These are phyloP conservation scores for Momotus momota DNA, from an alignment of 2,797 vertebrate genomes.

Conservation along the genomic window DNA sequence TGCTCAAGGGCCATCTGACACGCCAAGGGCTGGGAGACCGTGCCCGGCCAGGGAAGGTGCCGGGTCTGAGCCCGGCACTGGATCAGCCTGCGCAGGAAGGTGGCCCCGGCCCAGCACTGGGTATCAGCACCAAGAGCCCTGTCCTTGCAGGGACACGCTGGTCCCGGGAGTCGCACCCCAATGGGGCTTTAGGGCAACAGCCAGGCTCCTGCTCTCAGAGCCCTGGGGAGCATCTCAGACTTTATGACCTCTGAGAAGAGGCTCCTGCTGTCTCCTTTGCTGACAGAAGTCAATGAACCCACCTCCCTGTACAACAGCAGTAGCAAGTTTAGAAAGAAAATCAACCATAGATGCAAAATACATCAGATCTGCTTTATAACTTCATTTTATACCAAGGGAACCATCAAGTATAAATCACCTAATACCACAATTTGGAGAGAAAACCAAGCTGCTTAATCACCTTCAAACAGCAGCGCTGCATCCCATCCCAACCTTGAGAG, in stretches of 20 bases:
- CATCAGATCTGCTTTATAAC: background rate
- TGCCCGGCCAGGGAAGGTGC: background rate
- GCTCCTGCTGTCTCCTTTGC: background rate
- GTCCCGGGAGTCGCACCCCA: background rate
- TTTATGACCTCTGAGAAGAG: background rate
- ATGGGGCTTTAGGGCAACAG: rapidly evolving
- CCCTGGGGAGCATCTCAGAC: background rate
- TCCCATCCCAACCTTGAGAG: background rate
- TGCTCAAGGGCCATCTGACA: rapidly evolving
- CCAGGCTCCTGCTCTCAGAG: background rate
- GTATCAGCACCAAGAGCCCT: rapidly evolving
- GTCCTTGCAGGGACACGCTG: rapidly evolving
- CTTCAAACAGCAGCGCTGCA: background rate
- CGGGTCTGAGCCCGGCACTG: rapidly evolving
- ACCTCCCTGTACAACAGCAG: background rate
- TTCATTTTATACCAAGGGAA: background rate
- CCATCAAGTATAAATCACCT: background rate
- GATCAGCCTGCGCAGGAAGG: too few species aligned
- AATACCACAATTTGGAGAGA: background rate
- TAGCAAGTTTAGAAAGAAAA: background rate
- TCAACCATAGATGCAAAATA: rapidly evolving
- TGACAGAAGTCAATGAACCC: background rate
- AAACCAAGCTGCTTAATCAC: background rate
- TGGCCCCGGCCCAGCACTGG: background rate
- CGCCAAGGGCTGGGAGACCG: rapidly evolving